phyloP scores from a whole-genome alignment of 2,888 invertebrate genomes.

The Nemurella pictetii region DNA sequence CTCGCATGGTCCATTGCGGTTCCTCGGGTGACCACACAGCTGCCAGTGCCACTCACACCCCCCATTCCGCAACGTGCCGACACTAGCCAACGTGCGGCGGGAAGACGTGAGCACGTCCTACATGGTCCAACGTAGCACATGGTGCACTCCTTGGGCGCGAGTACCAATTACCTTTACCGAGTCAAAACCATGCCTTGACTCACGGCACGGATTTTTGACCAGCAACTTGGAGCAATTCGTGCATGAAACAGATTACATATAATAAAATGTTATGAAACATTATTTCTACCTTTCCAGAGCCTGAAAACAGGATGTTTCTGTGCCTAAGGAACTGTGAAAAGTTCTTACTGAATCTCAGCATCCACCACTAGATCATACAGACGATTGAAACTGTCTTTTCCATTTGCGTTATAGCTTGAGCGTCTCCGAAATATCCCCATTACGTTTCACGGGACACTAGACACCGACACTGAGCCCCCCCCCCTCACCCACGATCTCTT shows the following conservation, averaged over 20 bases:
- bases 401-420: background rate
- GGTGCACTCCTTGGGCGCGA: no score
- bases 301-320: background rate
- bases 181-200: no score
- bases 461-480: background rate
- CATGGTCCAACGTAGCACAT: no score
- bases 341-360: background rate
- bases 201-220: background rate
- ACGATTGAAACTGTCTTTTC: background rate
- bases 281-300: background rate
- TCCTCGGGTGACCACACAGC: background rate
- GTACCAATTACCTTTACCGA: no score
- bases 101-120: no score
- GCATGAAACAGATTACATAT: background rate
- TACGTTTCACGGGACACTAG: background rate
- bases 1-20: background rate
- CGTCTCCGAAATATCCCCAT: background rate
- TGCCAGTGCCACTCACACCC: background rate
- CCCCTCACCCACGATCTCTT: background rate
- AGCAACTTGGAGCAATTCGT: background rate
- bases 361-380: background rate
- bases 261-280: background rate
- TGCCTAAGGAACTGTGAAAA: background rate
- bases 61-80: no score
- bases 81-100: no score